phyloP scores from a whole-genome alignment of 2,113 vertebrate genomes.

The Phodopus roborovskii region DNA sequence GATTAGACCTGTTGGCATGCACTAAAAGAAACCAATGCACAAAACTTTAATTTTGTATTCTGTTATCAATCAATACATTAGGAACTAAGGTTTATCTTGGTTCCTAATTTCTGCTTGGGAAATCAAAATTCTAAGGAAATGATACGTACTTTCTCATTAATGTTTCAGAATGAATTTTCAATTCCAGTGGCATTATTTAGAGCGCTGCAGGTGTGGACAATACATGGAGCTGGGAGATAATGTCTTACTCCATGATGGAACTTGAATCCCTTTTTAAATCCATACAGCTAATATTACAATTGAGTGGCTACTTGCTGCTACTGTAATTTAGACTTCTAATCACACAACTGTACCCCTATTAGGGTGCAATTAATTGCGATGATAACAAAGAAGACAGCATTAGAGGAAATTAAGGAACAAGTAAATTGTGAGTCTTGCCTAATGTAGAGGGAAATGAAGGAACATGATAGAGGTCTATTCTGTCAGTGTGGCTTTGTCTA shows the following conservation, averaged over 20 bases:
- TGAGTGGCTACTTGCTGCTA: not conserved
- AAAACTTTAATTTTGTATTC: conserved; percentile 9
- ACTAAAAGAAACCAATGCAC: not conserved
- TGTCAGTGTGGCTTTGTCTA: not conserved
- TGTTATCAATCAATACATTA: not conserved
- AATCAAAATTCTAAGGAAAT: not conserved
- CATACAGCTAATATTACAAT: not conserved
- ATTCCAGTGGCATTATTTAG: not conserved
- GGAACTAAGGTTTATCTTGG: not conserved
- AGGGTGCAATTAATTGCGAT: not conserved
- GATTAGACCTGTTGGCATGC: not conserved
- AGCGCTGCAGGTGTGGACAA: not conserved
- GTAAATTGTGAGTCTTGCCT: not conserved
- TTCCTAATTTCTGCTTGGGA: not conserved
- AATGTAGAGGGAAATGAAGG: not conserved
- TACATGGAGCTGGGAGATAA: not conserved
- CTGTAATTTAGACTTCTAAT: not conserved
- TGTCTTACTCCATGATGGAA: not conserved
- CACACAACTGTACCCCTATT: not conserved
- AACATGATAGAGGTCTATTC: not conserved
- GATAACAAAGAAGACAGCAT: not conserved
- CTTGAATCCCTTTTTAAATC: not conserved
- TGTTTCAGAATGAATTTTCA: not conserved
- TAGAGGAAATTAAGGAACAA: not conserved
- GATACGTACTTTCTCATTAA: not conserved